Evolutionary conservation across 2,888 invertebrate genomes (phyloP), one percentile per base, ranked within the genome.

Genomic region (Scotopteryx bipunctaria): DNA sequence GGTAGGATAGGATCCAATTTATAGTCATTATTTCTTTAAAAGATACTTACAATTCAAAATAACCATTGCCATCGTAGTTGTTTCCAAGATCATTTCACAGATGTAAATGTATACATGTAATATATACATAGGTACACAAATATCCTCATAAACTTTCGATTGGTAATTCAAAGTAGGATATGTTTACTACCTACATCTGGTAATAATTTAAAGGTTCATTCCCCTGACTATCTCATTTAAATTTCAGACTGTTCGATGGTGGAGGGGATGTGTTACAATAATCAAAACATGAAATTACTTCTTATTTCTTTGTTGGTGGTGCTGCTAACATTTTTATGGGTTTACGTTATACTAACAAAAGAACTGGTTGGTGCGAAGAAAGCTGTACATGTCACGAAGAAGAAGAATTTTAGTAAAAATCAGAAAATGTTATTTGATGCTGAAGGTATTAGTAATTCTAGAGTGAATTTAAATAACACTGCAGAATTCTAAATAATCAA

Each of bases 161-260:
- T n/a, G n/a, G n/a, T n/a, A n/a, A n/a, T n/a, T n/a, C n/a, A n/a
- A n/a, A n/a, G n/a, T n/a, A n/a, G n/a, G n/a, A n/a, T n/a, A n/a
- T n/a, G n/a, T n/a, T n/a, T n/a, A n/a, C n/a, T n/a, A n/a, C n/a
- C n/a, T n/a, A n/a, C n/a, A n/a, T n/a, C n/a, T n/a, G n/a, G n/a
- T n/a, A n/a, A n/a, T n/a, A n/a, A n/a, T n/a, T n/a, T n/a, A n/a
- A n/a, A n/a, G n/a, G n/a, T n/a, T n/a, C n/a, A n/a, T n/a, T n/a
- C n/a, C 16, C n/a, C 8, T 52, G 11, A 42, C 14, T 35, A 41
- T 53, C 41, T 41, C 50, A 54, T 65, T 68, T 65, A 64, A 65
- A 76, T 86, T 86, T 82, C 86, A 86, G 86, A 67, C 59, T 68
- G 66, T 64, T 58, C 67, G 57, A 65, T 56, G 84, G 84, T 86